Percentiles rank a stretch among this genome's conserved stretches.
These are phyloP conservation scores for Hydrocynus forskahlii DNA, from an alignment of 2,797 vertebrate species.

Conservation along the genomic window DNA sequence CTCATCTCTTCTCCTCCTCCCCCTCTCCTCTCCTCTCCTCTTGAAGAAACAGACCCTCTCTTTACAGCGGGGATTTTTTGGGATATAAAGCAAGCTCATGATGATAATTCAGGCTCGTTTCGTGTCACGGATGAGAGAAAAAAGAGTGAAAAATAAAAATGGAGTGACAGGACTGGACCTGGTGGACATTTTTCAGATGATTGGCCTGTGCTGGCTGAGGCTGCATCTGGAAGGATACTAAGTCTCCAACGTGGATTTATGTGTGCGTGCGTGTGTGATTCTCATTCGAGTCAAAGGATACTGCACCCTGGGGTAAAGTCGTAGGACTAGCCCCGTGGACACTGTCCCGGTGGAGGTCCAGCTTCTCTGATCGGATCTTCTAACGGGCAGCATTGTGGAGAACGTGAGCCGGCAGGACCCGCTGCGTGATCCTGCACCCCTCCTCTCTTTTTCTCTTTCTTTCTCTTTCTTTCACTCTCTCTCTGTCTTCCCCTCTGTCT, in stretches of 20 bases:
- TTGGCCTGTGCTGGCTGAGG: constrained; percentile 10
- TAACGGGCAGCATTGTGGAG: constrained; percentile 40
- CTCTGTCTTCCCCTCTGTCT: neutral
- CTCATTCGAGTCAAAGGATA: too few relatives aligned
- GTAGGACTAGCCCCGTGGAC: constrained; percentile 46
- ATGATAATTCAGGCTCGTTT: constrained; percentile 62
- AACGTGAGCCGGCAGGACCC: constrained; percentile 47
- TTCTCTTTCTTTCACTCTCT: neutral
- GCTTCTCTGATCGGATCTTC: neutral
- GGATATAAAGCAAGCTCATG: constrained; percentile 8
- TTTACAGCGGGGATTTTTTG: neutral
- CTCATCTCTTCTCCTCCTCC: neutral
- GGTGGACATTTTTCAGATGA: constrained; percentile 43
- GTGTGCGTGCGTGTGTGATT: neutral
- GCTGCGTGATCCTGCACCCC: constrained; percentile 53
- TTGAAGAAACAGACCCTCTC: neutral
- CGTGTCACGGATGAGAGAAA: constrained; percentile 64
- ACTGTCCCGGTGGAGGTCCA: constrained; percentile 51
- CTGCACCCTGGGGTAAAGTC: neutral
- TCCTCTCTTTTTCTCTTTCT: neutral
- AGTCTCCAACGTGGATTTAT: neutral
- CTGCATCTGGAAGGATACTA: constrained; percentile 1
- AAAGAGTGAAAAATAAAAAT: constrained; percentile 42
- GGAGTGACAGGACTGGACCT: constrained; percentile 48
- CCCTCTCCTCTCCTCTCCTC: neutral